A percentile compares a stretch with the other conserved stretches of the same genome.
phyloP scores from a whole-genome alignment of 1,140 invertebrate genomes.

The Portunus trituberculatus region DNA sequence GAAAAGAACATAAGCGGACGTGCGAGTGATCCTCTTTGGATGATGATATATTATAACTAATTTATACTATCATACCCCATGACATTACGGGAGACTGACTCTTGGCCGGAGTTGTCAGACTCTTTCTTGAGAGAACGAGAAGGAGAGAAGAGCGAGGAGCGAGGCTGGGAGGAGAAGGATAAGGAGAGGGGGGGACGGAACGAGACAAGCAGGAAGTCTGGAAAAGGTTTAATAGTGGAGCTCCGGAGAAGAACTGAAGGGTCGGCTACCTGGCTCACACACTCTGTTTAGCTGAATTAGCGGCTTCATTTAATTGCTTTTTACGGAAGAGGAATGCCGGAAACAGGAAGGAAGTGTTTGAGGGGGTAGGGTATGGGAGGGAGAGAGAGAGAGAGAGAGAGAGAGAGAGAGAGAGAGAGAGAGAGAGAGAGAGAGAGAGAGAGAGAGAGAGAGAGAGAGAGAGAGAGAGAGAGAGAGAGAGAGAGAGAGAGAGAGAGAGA shows the following conservation, averaged over 20 bases:
- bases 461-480: too few relatives aligned
- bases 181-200: neutral
- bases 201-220: neutral
- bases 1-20: constrained; percentile 64
- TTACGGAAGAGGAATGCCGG: constrained; percentile 60
- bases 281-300: constrained; percentile 61
- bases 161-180: neutral
- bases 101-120: neutral
- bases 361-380: neutral
- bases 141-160: neutral
- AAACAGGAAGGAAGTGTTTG: constrained; percentile 45
- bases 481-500: neutral
- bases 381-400: neutral
- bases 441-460: neutral
- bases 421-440: neutral
- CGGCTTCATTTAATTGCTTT: constrained; percentile 67
- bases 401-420: constrained; percentile 33
- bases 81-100: constrained; percentile 44
- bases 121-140: neutral
- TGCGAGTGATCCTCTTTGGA: constrained; percentile 63
- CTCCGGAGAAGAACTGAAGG: constrained; percentile 36
- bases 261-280: constrained; percentile 28
- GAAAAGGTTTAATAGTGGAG: constrained; percentile 33
- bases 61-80: constrained; percentile 43
- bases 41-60: constrained; percentile 60